Evolutionary conservation across 2,113 vertebrate genomes (phyloP).

Genomic region (Erythrocercus mccallii): DNA sequence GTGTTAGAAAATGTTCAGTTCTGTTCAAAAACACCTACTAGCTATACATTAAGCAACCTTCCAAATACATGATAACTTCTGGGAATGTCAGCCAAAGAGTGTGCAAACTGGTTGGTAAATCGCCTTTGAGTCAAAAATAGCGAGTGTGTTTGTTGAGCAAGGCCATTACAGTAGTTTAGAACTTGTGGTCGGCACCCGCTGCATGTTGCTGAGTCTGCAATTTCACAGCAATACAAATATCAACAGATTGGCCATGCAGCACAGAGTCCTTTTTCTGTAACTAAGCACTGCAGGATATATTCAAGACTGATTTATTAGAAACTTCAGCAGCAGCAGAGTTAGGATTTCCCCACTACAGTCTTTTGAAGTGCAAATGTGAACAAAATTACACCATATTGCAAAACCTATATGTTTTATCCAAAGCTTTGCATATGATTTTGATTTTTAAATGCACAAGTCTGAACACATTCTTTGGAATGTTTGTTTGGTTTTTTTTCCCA

Average conservation of each 20-base stretch:
- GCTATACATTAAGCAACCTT: slow-evolving; percentile 54
- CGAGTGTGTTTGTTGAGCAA: slow-evolving; percentile 1
- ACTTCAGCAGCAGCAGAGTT: background rate
- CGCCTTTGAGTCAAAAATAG: slow-evolving; percentile 49
- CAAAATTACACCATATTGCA: slow-evolving; percentile 2
- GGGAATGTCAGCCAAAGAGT: slow-evolving; percentile 34
- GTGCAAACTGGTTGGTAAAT: slow-evolving; percentile 28
- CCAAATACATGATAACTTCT: slow-evolving; percentile 46
- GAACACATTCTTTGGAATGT: slow-evolving; percentile 35
- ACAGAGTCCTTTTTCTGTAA: background rate
- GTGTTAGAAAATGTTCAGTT: slow-evolving; percentile 28
- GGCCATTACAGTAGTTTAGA: slow-evolving; percentile 17
- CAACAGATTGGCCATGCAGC: background rate
- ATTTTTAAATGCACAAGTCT: slow-evolving; percentile 31
- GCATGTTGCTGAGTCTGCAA: background rate
- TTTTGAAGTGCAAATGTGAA: slow-evolving; percentile 55
- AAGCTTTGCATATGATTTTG: slow-evolving; percentile 36
- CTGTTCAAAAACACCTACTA: slow-evolving; percentile 49
- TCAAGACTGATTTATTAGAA: slow-evolving; percentile 1
- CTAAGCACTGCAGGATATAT: background rate
- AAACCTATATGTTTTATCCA: slow-evolving; percentile 4
- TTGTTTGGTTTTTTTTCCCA: slow-evolving; percentile 13
- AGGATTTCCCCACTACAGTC: slow-evolving; percentile 9
- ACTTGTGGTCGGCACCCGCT: background rate
- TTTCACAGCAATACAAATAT: background rate